A percentile compares a stretch with the other conserved stretches of the same genome.
These are phyloP conservation scores for Amphiura filiformis DNA, from an alignment of 35 echinoderm and acorn worm genomes.

Conservation along the genomic window DNA sequence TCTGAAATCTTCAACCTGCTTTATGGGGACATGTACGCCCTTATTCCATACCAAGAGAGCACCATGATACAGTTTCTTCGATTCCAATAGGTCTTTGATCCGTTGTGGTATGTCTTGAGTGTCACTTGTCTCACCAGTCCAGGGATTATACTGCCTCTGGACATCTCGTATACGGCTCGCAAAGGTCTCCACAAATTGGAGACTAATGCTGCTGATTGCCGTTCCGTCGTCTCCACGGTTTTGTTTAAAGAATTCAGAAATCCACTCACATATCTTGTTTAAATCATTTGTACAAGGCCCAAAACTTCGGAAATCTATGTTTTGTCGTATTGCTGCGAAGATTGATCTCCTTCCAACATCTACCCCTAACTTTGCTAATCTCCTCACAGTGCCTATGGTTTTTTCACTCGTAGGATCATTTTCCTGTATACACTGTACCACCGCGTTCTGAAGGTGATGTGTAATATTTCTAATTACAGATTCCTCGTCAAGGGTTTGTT, in stretches of 20 bases:
- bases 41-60: not conserved
- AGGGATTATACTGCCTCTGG: not conserved
- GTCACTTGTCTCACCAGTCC: not conserved
- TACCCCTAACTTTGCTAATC: no score
- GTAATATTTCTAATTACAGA: no score
- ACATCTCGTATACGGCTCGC: not conserved
- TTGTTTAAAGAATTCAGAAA: not conserved
- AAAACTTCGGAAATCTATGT: not conserved
- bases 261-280: not conserved
- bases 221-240: not conserved
- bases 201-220: not conserved
- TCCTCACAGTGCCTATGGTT: no score
- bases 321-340: no score
- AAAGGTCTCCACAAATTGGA: not conserved
- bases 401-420: no score
- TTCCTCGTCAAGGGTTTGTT: no score
- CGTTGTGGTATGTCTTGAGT: not conserved
- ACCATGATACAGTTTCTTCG: not conserved
- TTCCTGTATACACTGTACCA: no score
- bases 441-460: no score
- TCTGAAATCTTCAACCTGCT: not conserved
- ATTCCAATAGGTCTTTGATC: not conserved
- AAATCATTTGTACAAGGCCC: not conserved
- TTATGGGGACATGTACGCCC: not conserved
- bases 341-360: no score